Evolutionary conservation across 1,140 invertebrate genomes (phyloP).

Genomic region (Philaenus spumarius): DNA sequence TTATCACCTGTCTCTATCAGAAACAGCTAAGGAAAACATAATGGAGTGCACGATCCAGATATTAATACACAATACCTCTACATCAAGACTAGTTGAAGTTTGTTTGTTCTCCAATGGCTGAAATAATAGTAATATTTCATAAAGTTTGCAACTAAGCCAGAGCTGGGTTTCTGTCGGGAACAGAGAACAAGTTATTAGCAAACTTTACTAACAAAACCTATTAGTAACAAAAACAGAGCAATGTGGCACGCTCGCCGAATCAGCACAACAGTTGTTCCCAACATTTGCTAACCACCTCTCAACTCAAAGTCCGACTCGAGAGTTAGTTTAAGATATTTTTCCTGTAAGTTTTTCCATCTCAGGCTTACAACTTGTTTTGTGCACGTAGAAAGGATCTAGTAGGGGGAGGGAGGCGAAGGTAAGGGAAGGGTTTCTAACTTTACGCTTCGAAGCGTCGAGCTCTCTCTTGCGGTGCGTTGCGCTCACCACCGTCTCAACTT

Average conservation of each 20-base stretch:
- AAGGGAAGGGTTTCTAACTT: too few species aligned
- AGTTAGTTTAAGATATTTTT: conserved; percentile 14
- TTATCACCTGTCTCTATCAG: too few species aligned
- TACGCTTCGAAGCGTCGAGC: too few species aligned
- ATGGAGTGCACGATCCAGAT: too few species aligned
- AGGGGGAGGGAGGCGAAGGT: too few species aligned
- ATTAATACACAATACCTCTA: too few species aligned
- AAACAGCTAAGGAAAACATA: too few species aligned
- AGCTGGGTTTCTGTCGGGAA: background rate
- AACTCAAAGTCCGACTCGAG: background rate
- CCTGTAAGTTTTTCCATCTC: background rate
- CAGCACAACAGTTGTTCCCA: background rate
- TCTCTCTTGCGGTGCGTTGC: too few species aligned
- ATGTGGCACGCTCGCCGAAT: too few species aligned
- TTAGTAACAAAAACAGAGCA: conserved; percentile 16
- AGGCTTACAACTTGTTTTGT: too few species aligned
- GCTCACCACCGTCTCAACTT: background rate
- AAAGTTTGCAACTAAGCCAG: background rate
- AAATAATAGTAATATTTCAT: conserved; percentile 11
- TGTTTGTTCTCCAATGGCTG: background rate
- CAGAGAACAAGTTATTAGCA: conserved; percentile 6
- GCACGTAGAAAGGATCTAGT: too few species aligned
- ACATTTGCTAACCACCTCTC: conserved; percentile 4
- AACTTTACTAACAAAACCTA: conserved; percentile 15
- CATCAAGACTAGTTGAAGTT: too few species aligned